Evolutionary conservation across 2,888 invertebrate genomes (phyloP).

Genomic region (Dioctria rufipes): DNA sequence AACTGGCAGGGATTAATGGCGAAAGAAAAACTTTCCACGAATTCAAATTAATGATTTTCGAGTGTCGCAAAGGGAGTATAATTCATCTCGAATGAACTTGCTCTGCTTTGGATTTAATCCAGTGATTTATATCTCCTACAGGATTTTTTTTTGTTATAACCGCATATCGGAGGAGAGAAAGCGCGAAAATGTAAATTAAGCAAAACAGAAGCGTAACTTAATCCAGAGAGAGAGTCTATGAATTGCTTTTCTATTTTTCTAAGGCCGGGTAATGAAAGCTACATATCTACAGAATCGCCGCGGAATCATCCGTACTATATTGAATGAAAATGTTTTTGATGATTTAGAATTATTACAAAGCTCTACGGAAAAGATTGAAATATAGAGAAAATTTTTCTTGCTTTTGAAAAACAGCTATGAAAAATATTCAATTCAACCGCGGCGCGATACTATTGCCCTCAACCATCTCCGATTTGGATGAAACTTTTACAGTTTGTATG

Average conservation of each 20-base stretch:
- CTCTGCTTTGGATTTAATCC: slow-evolving; percentile 40
- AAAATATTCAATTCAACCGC: no score
- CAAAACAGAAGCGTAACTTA: slow-evolving; percentile 1
- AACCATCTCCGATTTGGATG: no score
- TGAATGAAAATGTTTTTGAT: no score
- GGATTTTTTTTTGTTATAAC: slow-evolving; percentile 27
- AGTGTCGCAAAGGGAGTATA: slow-evolving; percentile 53
- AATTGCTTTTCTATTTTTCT: slow-evolving; percentile 2
- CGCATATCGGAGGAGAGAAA: slow-evolving; percentile 12
- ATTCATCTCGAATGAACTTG: slow-evolving; percentile 52
- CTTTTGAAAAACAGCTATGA: no score
- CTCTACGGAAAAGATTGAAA: no score
- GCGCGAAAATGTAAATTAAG: slow-evolving; percentile 52
- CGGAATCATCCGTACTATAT: no score
- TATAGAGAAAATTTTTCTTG: no score
- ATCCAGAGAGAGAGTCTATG: not conserved
- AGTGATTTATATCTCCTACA: slow-evolving; percentile 42
- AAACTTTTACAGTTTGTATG: no score
- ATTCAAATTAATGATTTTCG: slow-evolving; percentile 58
- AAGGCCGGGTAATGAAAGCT: no score
- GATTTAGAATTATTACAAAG: no score
- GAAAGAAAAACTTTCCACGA: slow-evolving; percentile 47
- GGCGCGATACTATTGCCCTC: no score
- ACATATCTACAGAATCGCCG: no score
- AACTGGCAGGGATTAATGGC: slow-evolving; percentile 36